Conservation (phyloP, 2,113 vertebrate genomes). For the Numida meleagris region DNA sequence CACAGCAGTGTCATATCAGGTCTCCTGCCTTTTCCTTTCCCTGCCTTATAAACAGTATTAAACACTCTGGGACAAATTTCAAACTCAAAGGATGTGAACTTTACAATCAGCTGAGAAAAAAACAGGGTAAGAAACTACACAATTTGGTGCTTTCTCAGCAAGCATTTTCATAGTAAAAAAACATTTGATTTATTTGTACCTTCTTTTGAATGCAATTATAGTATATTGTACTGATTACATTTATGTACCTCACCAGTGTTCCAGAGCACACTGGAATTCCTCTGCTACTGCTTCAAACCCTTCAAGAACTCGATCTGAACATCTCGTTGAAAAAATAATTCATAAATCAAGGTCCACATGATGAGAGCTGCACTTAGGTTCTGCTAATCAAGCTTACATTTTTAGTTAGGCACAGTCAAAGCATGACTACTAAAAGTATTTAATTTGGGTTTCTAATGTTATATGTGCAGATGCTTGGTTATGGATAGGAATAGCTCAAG, state of each 20-base stretch:
- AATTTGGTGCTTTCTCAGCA: neutral
- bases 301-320: neutral
- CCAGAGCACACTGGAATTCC: neutral
- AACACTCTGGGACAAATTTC: neutral
- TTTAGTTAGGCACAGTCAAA: neutral
- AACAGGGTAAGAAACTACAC: rapidly evolving
- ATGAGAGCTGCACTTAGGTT: neutral
- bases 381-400: neutral
- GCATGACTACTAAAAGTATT: neutral
- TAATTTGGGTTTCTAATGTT: neutral
- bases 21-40: neutral
- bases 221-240: neutral
- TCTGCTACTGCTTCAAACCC: neutral
- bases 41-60: neutral
- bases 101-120: neutral
- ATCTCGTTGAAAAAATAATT: neutral
- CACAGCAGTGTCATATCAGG: neutral
- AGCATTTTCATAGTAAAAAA: neutral
- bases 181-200: neutral
- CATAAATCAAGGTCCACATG: neutral
- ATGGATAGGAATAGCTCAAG: neutral
- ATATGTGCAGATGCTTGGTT: neutral
- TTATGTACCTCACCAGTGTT: neutral
- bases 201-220: neutral
- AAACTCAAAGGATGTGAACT: neutral